phyloP scores from a whole-genome alignment of 2,113 vertebrate species.

The Rhinichthys klamathensis region DNA sequence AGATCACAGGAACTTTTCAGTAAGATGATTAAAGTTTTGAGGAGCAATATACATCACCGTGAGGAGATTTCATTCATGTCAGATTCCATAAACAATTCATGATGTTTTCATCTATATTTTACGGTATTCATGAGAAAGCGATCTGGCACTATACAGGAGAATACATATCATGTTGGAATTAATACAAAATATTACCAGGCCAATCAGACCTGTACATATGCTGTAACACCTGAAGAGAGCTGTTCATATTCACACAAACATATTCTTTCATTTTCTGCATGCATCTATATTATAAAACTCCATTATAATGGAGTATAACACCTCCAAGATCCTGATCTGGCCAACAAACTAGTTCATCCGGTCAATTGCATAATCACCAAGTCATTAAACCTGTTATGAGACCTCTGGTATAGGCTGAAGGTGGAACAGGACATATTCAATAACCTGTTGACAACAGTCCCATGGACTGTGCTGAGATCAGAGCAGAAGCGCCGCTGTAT shows the following conservation, averaged over 20 bases:
- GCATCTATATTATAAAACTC: constrained; percentile 23
- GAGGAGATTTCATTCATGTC: not conserved
- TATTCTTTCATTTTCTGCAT: constrained; percentile 12
- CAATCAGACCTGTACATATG: not conserved
- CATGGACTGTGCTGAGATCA: constrained; percentile 61
- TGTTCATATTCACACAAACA: constrained; percentile 19
- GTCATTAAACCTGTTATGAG: not conserved
- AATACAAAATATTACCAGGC: constrained; percentile 27
- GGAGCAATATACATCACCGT: constrained; percentile 10
- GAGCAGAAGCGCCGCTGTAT: constrained; percentile 56
- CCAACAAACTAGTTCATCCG: constrained; percentile 30
- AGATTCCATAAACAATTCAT: constrained; percentile 24
- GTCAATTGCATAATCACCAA: not conserved
- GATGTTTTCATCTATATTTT: not conserved
- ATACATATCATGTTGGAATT: constrained; percentile 48
- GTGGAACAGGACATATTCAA: constrained; percentile 57
- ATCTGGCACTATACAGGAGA: constrained; percentile 21
- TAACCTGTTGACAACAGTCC: constrained; percentile 59
- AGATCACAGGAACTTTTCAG: not conserved
- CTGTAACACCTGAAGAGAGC: too few species aligned
- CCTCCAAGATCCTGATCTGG: not conserved
- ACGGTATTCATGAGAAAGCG: constrained; percentile 16
- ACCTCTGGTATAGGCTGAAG: constrained; percentile 36
- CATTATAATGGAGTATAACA: not conserved
- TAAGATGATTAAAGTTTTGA: constrained; percentile 16